Evolutionary conservation across 2,888 invertebrate genomes (phyloP).

Genomic region (Petrophora chlorosata): DNA sequence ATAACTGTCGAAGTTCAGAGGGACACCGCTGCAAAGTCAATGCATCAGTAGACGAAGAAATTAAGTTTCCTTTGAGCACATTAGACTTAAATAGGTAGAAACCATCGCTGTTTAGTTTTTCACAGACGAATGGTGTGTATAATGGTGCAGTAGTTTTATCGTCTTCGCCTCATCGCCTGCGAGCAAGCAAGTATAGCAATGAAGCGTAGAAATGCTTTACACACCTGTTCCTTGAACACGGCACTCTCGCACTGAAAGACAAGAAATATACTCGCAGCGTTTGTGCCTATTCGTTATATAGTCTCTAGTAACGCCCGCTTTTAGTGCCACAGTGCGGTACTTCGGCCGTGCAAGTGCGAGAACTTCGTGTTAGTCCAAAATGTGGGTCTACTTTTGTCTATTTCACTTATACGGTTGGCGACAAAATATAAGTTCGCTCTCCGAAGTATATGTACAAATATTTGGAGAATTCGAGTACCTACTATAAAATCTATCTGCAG

Average conservation of each 20-base stretch:
- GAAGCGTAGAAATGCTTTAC: conserved; percentile 16
- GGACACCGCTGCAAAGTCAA: too few relatives aligned
- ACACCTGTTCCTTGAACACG: conserved; percentile 21
- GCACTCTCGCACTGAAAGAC: conserved; percentile 23
- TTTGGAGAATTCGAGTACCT: too few relatives aligned
- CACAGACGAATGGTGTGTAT: neutral
- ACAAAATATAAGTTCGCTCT: too few relatives aligned
- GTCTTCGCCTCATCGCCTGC: conserved; percentile 2
- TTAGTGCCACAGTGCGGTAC: conserved; percentile 17
- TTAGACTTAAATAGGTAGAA: too few relatives aligned
- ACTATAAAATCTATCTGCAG: too few relatives aligned
- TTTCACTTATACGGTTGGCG: too few relatives aligned
- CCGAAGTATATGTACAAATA: too few relatives aligned
- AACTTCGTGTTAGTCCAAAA: neutral
- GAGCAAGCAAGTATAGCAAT: conserved; percentile 11
- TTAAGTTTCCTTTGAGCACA: too few relatives aligned
- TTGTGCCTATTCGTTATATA: too few relatives aligned
- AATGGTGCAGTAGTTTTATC: neutral
- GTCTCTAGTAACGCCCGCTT: too few relatives aligned
- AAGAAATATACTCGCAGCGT: conserved; percentile 20
- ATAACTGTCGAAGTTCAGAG: too few relatives aligned
- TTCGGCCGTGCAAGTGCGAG: conserved; percentile 18
- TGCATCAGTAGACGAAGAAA: too few relatives aligned
- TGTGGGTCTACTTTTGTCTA: neutral
- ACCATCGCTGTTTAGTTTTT: neutral